Base-by-base conservation (phyloP, 2,888 invertebrate genomes). In the Tenthredo notha region DNA sequence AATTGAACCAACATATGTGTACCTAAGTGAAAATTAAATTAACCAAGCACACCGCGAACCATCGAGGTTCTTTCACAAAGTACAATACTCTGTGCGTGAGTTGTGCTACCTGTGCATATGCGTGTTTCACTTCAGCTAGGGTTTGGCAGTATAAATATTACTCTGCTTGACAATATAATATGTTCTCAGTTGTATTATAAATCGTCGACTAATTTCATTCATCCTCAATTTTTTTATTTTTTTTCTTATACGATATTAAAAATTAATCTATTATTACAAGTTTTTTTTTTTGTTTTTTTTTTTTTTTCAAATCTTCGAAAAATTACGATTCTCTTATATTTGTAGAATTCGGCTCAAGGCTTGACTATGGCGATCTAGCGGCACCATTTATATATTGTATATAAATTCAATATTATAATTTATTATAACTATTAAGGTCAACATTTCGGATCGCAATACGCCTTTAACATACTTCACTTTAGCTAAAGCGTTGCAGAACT, bases 11-110 rank as follows among this genome's bases (percentile, higher is more conserved):
- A 54, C 54, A 18, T 29, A 29, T 43, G 29, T 50, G 50, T 54
- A 47, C 21, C 29, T 77, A 54, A 54, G 77, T 80, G 80, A 80
- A 80, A 80, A 80, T 80, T 80, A 80, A 80, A 80, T 80, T 80
- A 80, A 80, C 80, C 65, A 21, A 80, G 40, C 74, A 54, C n/a
- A 54, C 54, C 54, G 74, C 67, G 67, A 33, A 33, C 33, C 84
- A 37, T 37, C 83, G 85, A 74, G 21, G 80, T 40, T 61, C 58
- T 65, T 65, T n/a, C 65, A 58, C 61, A 25, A 80, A 40, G n/a
- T 58, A 58, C 18, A 12, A 58, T 43, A 15, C 21, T n/a, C 21
- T 12, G 37, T 61, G 54, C 61, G 37, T 37, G 33, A 18, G 78
- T n/a, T 54, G 33, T 58, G 15, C 21, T 37, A 33, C 33, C 37